Conservation (phyloP, 2,797 vertebrate species). For the Brotula barbata region DNA sequence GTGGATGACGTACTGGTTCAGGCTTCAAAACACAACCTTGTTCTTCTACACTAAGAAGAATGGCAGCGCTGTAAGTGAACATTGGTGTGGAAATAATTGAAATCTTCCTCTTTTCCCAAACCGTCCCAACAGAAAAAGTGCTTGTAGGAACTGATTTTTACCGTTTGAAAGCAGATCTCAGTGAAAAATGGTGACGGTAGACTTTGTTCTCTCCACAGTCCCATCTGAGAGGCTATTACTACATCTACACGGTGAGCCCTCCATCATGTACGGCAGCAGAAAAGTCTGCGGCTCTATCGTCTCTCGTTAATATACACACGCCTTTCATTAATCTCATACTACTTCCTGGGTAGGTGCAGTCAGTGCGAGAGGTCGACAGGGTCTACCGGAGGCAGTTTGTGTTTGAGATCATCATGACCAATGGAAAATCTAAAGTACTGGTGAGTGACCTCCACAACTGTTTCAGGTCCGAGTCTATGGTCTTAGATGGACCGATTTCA, state of each 20-base stretch:
- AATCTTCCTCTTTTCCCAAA: neutral
- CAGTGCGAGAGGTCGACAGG: constrained; percentile 71
- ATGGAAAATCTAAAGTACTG: constrained; percentile 82
- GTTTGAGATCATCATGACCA: constrained; percentile 83
- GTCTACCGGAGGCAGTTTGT: constrained; percentile 63
- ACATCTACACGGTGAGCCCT: constrained; percentile 74
- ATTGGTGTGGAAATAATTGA: neutral
- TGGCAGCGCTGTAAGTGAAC: constrained; percentile 66
- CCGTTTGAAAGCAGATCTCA: no score
- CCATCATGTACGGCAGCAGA: neutral
- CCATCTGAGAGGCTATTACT: constrained; percentile 72
- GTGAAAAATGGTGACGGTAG: neutral
- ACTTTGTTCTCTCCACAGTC: constrained; percentile 54
- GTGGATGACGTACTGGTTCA: constrained; percentile 80
- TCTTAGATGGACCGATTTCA: no score
- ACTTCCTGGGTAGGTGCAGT: constrained; percentile 72
- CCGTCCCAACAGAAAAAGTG: no score
- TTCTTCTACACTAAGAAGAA: constrained; percentile 78
- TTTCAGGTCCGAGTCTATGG: no score
- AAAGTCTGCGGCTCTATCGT: neutral
- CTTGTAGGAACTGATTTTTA: neutral
- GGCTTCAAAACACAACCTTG: constrained; percentile 76
- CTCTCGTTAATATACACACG: no score
- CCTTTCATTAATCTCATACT: neutral
- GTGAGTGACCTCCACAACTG: constrained; percentile 62